These are phyloP conservation scores for Hylyphantes graminicola DNA, from an alignment of 1,140 invertebrate species.

Conservation along the genomic window DNA sequence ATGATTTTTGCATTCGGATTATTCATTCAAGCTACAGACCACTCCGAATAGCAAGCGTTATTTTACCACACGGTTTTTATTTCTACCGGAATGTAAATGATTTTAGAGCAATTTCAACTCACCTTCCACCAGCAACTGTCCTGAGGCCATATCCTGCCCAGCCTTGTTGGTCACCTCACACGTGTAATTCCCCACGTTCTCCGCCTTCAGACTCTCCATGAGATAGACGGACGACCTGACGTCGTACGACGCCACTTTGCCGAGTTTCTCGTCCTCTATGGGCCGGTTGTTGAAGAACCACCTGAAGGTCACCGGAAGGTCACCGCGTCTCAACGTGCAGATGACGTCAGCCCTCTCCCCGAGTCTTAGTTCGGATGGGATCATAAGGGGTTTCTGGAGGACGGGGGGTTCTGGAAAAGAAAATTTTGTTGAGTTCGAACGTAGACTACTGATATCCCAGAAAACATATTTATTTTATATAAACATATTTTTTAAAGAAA, in stretches of 20 bases:
- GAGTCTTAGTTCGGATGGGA: constrained; percentile 36
- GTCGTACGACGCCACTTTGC: constrained; percentile 51
- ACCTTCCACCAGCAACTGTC: constrained; percentile 51
- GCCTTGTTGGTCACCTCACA: constrained; percentile 42
- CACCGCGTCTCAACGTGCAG: constrained; percentile 43
- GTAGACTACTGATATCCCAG: too few species aligned
- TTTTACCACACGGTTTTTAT: too few species aligned
- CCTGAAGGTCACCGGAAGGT: constrained; percentile 41
- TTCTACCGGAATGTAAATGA: too few species aligned
- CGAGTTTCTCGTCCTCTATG: constrained; percentile 34
- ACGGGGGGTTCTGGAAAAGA: constrained; percentile 41
- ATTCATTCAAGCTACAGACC: too few species aligned
- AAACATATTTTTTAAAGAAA: too few species aligned
- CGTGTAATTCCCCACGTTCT: constrained; percentile 54
- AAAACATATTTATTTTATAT: too few species aligned
- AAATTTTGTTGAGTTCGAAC: background rate
- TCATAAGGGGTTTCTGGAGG: constrained; percentile 54
- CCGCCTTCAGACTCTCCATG: constrained; percentile 46
- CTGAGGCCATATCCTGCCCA: constrained; percentile 25
- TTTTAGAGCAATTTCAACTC: background rate
- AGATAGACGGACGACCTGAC: constrained; percentile 49
- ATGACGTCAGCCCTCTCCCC: constrained; percentile 51
- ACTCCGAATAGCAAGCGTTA: too few species aligned
- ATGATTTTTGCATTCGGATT: too few species aligned
- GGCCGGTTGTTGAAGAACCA: constrained; percentile 53